Percentiles rank a stretch among this genome's conserved stretches.
phyloP scores from a whole-genome alignment of 2,888 invertebrate species.

The Portevinia maculata region DNA sequence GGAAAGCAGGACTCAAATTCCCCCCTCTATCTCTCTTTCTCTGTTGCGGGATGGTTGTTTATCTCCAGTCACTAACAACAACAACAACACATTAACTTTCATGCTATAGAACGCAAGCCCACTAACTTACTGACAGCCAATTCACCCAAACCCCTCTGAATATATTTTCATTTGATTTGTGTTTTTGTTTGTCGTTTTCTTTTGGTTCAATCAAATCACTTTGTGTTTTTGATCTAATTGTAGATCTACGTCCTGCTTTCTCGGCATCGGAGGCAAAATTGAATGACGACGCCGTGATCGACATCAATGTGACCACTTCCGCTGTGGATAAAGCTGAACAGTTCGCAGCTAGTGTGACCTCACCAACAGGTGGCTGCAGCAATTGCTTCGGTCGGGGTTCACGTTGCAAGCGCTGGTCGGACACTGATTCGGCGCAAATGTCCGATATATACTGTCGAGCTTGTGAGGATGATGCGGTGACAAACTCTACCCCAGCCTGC shows the following conservation, averaged over 20 bases:
- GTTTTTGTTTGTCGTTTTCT: slow-evolving; percentile 65
- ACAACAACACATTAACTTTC: slow-evolving; percentile 36
- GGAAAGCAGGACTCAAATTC: slow-evolving; percentile 81
- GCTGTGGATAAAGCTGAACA: slow-evolving; percentile 76
- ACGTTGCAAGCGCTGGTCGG: slow-evolving; percentile 80
- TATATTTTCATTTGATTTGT: slow-evolving; percentile 38
- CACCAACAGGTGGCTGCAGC: slow-evolving; percentile 79
- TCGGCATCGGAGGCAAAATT: slow-evolving; percentile 82
- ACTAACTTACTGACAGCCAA: slow-evolving; percentile 9
- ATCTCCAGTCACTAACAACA: background rate
- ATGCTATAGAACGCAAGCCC: slow-evolving; percentile 28
- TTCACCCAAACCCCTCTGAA: background rate
- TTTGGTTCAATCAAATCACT: slow-evolving; percentile 79
- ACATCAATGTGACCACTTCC: slow-evolving; percentile 67
- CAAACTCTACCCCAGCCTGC: slow-evolving; percentile 84
- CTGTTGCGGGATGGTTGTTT: slow-evolving; percentile 25
- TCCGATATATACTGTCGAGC: slow-evolving; percentile 86
- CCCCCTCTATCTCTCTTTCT: slow-evolving; percentile 38
- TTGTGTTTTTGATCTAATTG: slow-evolving; percentile 80
- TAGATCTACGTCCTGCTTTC: slow-evolving; percentile 84
- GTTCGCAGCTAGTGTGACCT: slow-evolving; percentile 65
- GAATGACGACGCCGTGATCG: slow-evolving; percentile 73
- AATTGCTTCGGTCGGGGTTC: slow-evolving; percentile 81
- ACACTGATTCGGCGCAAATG: slow-evolving; percentile 83
- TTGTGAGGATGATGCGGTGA: slow-evolving; percentile 80